phyloP scores from a whole-genome alignment of 2,797 vertebrate genomes.

The Takifugu ocellatus region DNA sequence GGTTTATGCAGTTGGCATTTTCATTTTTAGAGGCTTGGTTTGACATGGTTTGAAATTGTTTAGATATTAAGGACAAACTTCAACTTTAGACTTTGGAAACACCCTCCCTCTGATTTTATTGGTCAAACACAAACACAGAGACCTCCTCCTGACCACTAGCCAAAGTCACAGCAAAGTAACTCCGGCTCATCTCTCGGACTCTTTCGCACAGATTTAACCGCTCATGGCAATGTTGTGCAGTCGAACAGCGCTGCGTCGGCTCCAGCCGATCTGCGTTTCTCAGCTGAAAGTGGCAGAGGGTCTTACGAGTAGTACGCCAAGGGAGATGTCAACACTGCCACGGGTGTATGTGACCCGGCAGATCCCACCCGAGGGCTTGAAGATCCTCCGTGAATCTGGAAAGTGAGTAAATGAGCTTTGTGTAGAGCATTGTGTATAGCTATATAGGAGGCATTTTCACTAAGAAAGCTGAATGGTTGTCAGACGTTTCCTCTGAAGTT shows the following conservation, averaged over 20 bases:
- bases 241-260: constrained; percentile 56
- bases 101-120: constrained; percentile 65
- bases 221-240: constrained; percentile 71
- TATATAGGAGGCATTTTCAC: too few species aligned
- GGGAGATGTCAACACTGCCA: constrained; percentile 67
- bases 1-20: too few species aligned
- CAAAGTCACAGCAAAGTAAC: constrained; percentile 49
- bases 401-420: constrained; percentile 66
- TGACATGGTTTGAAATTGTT: not conserved
- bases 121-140: constrained; percentile 47
- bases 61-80: constrained; percentile 3
- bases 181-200: constrained; percentile 21
- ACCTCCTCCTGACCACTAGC: constrained; percentile 54
- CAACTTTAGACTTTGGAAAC: constrained; percentile 40
- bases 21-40: too few species aligned
- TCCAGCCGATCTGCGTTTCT: constrained; percentile 57
- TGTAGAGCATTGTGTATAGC: not conserved
- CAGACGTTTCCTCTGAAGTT: constrained; percentile 22
- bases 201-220: constrained; percentile 13
- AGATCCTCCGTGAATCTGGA: constrained; percentile 75
- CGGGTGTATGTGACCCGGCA: constrained; percentile 78
- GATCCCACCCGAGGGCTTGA: constrained; percentile 78
- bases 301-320: constrained; percentile 40
- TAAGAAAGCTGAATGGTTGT: not conserved
- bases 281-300: constrained; percentile 41